Evolutionary conservation across 37 sponge, comb jelly and placozoan species (phyloP).

Genomic region (Theonella swinhoei): DNA sequence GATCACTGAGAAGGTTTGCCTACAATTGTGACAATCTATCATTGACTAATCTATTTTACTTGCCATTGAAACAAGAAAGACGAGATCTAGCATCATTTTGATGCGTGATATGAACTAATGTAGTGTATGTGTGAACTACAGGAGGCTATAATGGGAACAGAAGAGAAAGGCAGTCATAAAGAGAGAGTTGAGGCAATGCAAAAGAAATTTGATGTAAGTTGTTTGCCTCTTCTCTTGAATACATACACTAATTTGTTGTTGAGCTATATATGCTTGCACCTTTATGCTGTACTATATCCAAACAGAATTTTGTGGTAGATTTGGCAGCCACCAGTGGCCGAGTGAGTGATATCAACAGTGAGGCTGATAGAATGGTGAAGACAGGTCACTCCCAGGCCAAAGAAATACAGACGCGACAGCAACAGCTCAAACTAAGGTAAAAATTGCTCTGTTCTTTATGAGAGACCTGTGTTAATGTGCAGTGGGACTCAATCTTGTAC

Average conservation of each 20-base stretch:
- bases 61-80: too few relatives aligned
- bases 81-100: too few relatives aligned
- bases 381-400: conserved; percentile 64
- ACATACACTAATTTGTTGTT: too few relatives aligned
- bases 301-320: conserved; percentile 83
- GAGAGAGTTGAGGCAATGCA: conserved; percentile 91
- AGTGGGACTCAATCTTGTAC: too few relatives aligned
- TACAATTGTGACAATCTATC: too few relatives aligned
- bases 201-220: conserved; percentile 88
- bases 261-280: too few relatives aligned
- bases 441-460: not conserved
- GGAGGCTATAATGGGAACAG: conserved; percentile 76
- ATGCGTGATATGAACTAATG: not conserved
- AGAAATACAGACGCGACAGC: conserved; percentile 67
- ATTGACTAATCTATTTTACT: not conserved
- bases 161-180: conserved; percentile 70
- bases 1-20: conserved; percentile 80
- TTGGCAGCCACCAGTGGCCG: conserved; percentile 68
- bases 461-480: not conserved
- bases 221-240: not conserved
- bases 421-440: conserved; percentile 68
- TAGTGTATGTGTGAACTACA: not conserved
- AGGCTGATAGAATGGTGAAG: conserved; percentile 79
- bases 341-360: conserved; percentile 71
- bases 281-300: not conserved